Percentiles rank a stretch among this genome's conserved stretches.
Conservation (phyloP, 2,888 invertebrate species). For the Calephelis perditalis region DNA sequence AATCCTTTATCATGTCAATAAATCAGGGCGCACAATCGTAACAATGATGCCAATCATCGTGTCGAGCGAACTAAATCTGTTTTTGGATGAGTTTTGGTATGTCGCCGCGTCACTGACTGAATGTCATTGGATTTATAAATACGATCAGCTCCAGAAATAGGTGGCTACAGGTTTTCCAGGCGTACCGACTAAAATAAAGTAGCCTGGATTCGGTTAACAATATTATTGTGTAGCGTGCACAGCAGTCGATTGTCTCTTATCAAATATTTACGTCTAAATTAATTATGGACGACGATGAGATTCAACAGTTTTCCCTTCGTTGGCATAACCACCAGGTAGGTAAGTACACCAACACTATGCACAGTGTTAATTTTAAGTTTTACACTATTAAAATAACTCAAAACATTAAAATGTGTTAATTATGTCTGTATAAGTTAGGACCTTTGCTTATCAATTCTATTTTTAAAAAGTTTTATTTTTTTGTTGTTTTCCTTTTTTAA, state of each 20-base stretch:
- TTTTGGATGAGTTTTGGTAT: constrained; percentile 78
- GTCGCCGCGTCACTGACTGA: constrained; percentile 73
- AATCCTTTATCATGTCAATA: constrained; percentile 28
- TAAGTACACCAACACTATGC: constrained; percentile 53
- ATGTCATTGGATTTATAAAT: constrained; percentile 79
- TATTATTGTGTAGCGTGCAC: constrained; percentile 70
- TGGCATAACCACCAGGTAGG: constrained; percentile 91
- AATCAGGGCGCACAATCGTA: constrained; percentile 50
- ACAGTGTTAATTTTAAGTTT: constrained; percentile 41
- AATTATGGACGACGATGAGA: constrained; percentile 77
- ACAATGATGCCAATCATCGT: constrained; percentile 70
- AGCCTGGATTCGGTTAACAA: constrained; percentile 77
- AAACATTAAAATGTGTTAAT: constrained; percentile 7
- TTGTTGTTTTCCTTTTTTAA: constrained; percentile 16
- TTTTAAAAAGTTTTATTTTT: background rate
- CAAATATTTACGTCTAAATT: constrained; percentile 35
- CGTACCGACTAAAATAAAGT: constrained; percentile 77
- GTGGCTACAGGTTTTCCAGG: constrained; percentile 79
- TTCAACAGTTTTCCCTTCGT: constrained; percentile 89
- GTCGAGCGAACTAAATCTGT: constrained; percentile 71
- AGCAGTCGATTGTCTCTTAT: constrained; percentile 35
- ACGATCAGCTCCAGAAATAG: constrained; percentile 79
- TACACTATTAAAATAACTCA: constrained; percentile 17
- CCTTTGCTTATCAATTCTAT: constrained; percentile 1
- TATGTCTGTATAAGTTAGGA: background rate